Base-by-base conservation (phyloP, 2,797 vertebrate species). In the Ataeniobius toweri region DNA sequence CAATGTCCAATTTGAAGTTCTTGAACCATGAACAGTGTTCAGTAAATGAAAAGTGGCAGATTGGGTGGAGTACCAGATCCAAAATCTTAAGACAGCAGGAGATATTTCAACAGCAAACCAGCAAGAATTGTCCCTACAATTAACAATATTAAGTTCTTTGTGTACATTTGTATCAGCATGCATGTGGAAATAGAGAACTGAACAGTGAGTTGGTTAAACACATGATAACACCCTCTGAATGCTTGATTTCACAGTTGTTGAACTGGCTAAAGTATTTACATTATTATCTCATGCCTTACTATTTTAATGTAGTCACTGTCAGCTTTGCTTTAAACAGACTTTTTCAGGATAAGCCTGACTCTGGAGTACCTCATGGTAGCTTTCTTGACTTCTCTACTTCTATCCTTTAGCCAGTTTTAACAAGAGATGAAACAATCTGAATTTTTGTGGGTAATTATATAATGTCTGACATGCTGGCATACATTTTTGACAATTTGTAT, bases 1-100 rank as follows among this genome's bases (percentile, higher is more conserved):
- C 69, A 80, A 76, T 79, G 71, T 73, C 75, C 69, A 82, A 77
- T 85, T 67, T 71, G 81, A 78, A 67, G 85, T 59, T 76, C 5
- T 63, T 85, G 79, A 79, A 71, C 67, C 78, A 12, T 70, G 36
- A 56, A 71, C 72, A 59, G 61, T 63, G 73, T 74, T 36, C 18
- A 16, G 0, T 58, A 58, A 53, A 20, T 31, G 24, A 26, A 36
- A 13, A 61, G 2, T 55, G 59, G 28, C 24, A 63, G 58, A 3
- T 5, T 75, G 24, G 31, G 14, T 55, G 50, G 59, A 48, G 14
- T 20, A 44, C 65, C 1, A 56, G 56, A n/a, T 58, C n/a, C 24
- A 58, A n/a, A 26, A 58, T 58, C n/a, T 26, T 2, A 8, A 69
- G 39, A 68, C 24, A 68, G 7, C 65, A n/a, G 3, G 10, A 68